These are phyloP conservation scores for Pelecanus crispus DNA, from an alignment of 2,113 vertebrate species.

Conservation along the genomic window DNA sequence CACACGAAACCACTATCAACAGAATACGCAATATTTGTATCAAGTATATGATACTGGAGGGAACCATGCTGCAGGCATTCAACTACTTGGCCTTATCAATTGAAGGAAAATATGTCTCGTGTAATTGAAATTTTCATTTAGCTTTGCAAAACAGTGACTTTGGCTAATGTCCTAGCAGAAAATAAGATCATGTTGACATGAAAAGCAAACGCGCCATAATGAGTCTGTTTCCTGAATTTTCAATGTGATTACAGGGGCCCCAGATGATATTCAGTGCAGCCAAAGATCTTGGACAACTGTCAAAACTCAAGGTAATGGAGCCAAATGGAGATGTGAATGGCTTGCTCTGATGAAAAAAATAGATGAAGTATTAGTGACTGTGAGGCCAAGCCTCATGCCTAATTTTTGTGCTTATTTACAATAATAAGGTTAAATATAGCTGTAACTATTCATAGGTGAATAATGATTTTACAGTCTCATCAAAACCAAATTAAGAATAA, in stretches of 20 bases:
- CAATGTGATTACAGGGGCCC: constrained; percentile 80
- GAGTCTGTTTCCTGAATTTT: not conserved
- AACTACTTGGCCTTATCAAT: not conserved
- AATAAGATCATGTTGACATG: not conserved
- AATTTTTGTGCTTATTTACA: not conserved
- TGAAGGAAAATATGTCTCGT: not conserved
- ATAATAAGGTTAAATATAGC: not conserved
- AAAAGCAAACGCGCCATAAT: not conserved
- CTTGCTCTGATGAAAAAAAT: not conserved
- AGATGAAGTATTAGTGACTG: not conserved
- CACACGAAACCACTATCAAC: not conserved
- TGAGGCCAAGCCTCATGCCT: not conserved
- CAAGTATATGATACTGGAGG: not conserved
- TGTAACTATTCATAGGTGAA: not conserved
- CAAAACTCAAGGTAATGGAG: constrained; percentile 93
- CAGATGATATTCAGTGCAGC: constrained; percentile 98
- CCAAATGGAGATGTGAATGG: not conserved
- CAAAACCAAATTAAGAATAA: not conserved
- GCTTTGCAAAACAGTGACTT: not conserved
- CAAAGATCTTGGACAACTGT: constrained; percentile 95
- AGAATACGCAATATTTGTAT: not conserved
- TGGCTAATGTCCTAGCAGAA: not conserved
- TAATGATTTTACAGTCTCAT: not conserved
- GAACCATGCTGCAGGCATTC: not conserved
- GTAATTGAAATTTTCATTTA: constrained; percentile 20